Evolutionary conservation across 2,113 vertebrate genomes (phyloP), one percentile per base, ranked within the genome.

Genomic region (Peromyscus leucopus): DNA sequence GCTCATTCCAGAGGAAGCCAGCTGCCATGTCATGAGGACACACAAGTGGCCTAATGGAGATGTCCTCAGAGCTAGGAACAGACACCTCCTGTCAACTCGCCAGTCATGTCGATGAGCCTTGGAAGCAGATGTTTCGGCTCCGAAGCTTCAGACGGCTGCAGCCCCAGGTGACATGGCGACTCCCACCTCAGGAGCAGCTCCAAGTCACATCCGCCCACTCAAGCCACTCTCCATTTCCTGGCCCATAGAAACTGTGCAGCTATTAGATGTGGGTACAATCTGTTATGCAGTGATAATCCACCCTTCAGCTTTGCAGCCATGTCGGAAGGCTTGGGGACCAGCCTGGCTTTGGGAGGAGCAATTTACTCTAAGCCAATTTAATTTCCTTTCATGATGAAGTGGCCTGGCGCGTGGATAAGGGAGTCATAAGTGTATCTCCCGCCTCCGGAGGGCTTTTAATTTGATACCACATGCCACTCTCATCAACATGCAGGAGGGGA

Each of bases 341-440:
- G 13, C 61, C 2, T 7, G 86, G 83, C 91, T 89, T 89, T 69
- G 12, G 69, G 93, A 91, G 82, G 78, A 85, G 78, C 87, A 94
- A 88, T 97, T 96, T 94, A 80, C 80, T 97, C n/a, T 42, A 65
- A 94, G 63, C 78, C 90, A 71, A 88, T 92, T 97, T 97, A 91
- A 95, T 97, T 97, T 97, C 78, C 79, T 84, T 92, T 94, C 65
- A 2, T 71, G 93, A 97, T 95, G 75, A 96, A 97, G 90, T 93
- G 92, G 88, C 93, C 86, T 57, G 75, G 95, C 46, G 9, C 65
- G 76, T 22, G 88, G 76, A 78, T 61, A 79, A 67, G 92, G 84
- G 78, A 88, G 83, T 71, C 86, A 24, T 95, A 92, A 95, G 85
- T 51, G n/a, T 90, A 63, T 84, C 63, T 94, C 95, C 31, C 0